These are phyloP conservation scores for Drosophila melanica DNA, from an alignment of 1,140 invertebrate genomes.

Conservation along the genomic window DNA sequence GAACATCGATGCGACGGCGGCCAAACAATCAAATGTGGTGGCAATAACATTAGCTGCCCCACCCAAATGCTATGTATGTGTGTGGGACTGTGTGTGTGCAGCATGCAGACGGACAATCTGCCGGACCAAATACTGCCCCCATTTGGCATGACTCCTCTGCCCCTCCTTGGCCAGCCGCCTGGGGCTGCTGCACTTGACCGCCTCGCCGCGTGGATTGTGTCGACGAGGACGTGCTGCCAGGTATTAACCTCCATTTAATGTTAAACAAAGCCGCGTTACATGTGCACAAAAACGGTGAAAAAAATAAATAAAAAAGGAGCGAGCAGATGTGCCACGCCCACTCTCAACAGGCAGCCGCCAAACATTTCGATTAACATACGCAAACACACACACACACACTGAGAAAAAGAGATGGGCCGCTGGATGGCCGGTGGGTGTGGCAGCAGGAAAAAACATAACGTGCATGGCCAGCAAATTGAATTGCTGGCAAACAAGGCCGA, in stretches of 20 bases:
- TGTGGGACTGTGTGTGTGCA: constrained; percentile 21
- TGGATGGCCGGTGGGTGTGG: constrained; percentile 20
- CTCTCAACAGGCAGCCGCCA: constrained; percentile 46
- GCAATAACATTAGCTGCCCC: constrained; percentile 71
- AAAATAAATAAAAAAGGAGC: constrained; percentile 30
- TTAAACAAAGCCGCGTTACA: constrained; percentile 81
- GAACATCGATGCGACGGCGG: constrained; percentile 40
- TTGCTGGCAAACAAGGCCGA: constrained; percentile 63
- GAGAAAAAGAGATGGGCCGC: constrained; percentile 8
- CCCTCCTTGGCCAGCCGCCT: not conserved
- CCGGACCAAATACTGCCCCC: constrained; percentile 2
- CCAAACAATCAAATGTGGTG: constrained; percentile 77
- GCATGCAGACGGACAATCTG: constrained; percentile 38
- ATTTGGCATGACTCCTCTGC: not conserved
- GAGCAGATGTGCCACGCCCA: constrained; percentile 41
- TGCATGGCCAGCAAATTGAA: constrained; percentile 65
- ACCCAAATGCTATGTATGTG: not conserved
- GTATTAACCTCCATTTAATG: constrained; percentile 83
- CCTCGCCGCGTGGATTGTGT: constrained; percentile 20
- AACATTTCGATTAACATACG: constrained; percentile 81
- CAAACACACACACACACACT: constrained; percentile 50
- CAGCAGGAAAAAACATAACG: constrained; percentile 32
- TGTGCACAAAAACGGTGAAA: constrained; percentile 19
- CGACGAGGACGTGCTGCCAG: constrained; percentile 70
- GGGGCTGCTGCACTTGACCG: constrained; percentile 57